phyloP scores from a whole-genome alignment of 2,797 vertebrate genomes.

The Saguinus oedipus region DNA sequence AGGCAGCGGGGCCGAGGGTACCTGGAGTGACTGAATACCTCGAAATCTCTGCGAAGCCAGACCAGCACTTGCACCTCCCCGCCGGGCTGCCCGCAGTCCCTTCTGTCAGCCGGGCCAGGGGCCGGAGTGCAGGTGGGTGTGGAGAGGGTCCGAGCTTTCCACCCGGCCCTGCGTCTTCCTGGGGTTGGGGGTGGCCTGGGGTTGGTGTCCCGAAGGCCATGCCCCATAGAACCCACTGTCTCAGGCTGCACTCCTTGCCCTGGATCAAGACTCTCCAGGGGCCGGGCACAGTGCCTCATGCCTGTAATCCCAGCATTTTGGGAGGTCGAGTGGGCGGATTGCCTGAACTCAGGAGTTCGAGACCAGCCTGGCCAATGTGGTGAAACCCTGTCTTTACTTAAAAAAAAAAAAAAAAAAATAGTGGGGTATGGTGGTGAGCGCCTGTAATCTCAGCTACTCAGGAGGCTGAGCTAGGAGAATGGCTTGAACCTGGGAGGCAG shows the following conservation, averaged over 20 bases:
- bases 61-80: rapidly evolving
- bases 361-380: too few relatives aligned
- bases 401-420: too few relatives aligned
- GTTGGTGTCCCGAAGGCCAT: not conserved
- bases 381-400: too few relatives aligned
- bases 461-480: too few relatives aligned
- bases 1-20: not conserved
- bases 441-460: too few relatives aligned
- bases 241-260: too few relatives aligned
- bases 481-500: too few relatives aligned
- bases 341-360: too few relatives aligned
- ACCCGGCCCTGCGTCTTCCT: not conserved
- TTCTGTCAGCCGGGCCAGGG: rapidly evolving
- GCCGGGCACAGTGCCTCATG: rapidly evolving
- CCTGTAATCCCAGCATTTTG: too few relatives aligned
- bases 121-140: not conserved
- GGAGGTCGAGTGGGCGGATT: rapidly evolving
- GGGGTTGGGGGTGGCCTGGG: not conserved
- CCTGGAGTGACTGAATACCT: not conserved
- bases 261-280: too few relatives aligned
- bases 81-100: rapidly evolving
- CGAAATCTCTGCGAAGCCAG: not conserved
- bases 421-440: rapidly evolving
- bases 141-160: not conserved
- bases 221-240: not conserved